Evolutionary conservation across 2,113 vertebrate genomes (phyloP), one percentile per base, ranked within the genome.

Genomic region (Rhynchomys soricoides): DNA sequence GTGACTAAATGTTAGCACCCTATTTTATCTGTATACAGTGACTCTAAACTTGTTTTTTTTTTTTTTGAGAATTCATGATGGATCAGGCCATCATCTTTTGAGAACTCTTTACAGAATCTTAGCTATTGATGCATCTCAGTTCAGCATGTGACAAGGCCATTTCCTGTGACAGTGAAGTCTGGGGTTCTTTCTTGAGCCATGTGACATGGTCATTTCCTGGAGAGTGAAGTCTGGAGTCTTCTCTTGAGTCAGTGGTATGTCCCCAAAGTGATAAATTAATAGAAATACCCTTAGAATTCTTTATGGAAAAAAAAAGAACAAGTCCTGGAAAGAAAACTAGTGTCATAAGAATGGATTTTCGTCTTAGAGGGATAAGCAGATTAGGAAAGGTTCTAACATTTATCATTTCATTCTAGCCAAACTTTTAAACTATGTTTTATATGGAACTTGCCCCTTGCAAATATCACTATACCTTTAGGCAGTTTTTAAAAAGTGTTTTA

Each of bases 321-420:
- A 79, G 64, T 57, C 74, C n/a, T 86, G 50, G 31, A 57, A 21
- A 83, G 90, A 92, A 48, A 79, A 86, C 45, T 10, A 17, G 22
- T 21, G 5, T 43, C 9, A n/a, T 88, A 75, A 93, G 71, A 86
- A 55, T 40, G 59, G 45, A 64, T 77, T 93, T 91, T 89, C 17
- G 48, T 89, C n/a, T 79, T 66, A 62, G 59, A 92, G 79, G 21
- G 70, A 92, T 88, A 93, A 93, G 55, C 29, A 92, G 70, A 92
- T 93, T 62, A 68, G 52, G 19, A 45, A 90, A 88, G 77, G 95
- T 89, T 82, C 82, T 73, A 57, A 92, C 75, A 90, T 93, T 8
- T 74, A 59, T 81, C 16, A 68, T 96, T 95, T 92, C 45, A 88
- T 88, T 96, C 89, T 89, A 75, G 43, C 70, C 94, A 88, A 95